Conservation (phyloP, 2,797 vertebrate genomes). For the Tauraco hartlaubi region DNA sequence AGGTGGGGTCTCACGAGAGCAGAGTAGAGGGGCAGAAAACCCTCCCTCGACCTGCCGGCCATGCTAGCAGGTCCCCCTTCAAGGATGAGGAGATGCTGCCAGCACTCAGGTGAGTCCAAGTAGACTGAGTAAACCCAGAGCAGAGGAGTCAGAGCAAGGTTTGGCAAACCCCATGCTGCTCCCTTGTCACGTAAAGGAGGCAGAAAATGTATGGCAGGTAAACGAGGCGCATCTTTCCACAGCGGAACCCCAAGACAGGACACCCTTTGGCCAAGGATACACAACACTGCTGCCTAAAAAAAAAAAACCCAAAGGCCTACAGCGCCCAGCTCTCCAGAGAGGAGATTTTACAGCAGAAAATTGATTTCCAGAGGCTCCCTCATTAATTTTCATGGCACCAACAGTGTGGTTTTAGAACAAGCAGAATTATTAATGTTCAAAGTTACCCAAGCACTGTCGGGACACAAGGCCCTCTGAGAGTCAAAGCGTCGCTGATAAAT, state of each 20-base stretch:
- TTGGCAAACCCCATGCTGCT: neutral
- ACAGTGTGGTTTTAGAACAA: slow-evolving; percentile 63
- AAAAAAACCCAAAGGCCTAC: neutral
- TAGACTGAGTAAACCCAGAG: neutral
- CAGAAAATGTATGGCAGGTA: neutral
- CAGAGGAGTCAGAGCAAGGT: neutral
- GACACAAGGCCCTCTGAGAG: neutral
- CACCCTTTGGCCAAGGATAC: slow-evolving; percentile 1
- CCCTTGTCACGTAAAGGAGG: neutral
- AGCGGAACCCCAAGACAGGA: slow-evolving; percentile 12
- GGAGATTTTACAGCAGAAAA: slow-evolving; percentile 49
- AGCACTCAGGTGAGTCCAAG: neutral
- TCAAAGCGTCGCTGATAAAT: neutral
- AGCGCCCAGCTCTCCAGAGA: neutral
- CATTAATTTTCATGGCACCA: slow-evolving; percentile 76
- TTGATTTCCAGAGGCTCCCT: slow-evolving; percentile 60
- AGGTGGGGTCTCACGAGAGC: too few species aligned
- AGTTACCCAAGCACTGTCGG: neutral
- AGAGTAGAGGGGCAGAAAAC: too few species aligned
- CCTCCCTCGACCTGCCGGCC: too few species aligned
- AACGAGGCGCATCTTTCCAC: neutral
- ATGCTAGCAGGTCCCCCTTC: neutral
- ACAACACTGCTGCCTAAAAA: neutral
- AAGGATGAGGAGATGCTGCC: neutral
- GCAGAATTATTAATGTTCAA: slow-evolving; percentile 74